These are phyloP conservation scores for Callosobruchus maculatus DNA, from an alignment of 2,888 invertebrate genomes.

Conservation along the genomic window DNA sequence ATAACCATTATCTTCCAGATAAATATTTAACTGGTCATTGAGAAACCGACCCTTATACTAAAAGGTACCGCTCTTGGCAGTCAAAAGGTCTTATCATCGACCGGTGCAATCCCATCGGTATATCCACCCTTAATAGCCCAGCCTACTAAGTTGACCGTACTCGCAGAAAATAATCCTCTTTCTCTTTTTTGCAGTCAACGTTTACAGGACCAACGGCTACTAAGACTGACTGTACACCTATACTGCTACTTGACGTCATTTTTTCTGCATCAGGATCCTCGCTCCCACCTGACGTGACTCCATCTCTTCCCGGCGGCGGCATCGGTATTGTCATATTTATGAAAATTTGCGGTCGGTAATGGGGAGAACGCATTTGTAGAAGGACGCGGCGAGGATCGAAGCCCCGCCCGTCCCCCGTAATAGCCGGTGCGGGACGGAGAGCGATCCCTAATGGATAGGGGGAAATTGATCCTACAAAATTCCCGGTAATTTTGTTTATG, in stretches of 20 bases:
- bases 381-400: neutral
- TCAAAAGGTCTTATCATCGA: too few relatives aligned
- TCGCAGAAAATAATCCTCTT: too few relatives aligned
- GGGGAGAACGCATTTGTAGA: slow-evolving; percentile 4
- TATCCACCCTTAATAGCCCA: too few relatives aligned
- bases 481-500: slow-evolving; percentile 44
- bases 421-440: neutral
- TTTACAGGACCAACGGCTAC: too few relatives aligned
- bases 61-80: too few relatives aligned
- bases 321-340: neutral
- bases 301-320: neutral
- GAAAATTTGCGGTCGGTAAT: neutral
- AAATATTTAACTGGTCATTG: too few relatives aligned
- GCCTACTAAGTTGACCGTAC: too few relatives aligned
- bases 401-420: neutral
- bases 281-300: neutral
- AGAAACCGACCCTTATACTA: too few relatives aligned
- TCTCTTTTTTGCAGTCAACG: too few relatives aligned
- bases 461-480: slow-evolving; percentile 39
- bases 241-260: neutral
- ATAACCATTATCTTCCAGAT: too few relatives aligned
- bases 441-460: slow-evolving; percentile 8
- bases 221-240: too few relatives aligned
- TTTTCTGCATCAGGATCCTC: neutral
- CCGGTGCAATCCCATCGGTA: too few relatives aligned